phyloP scores from a whole-genome alignment of 2,797 vertebrate species.

The Molossus molossus region DNA sequence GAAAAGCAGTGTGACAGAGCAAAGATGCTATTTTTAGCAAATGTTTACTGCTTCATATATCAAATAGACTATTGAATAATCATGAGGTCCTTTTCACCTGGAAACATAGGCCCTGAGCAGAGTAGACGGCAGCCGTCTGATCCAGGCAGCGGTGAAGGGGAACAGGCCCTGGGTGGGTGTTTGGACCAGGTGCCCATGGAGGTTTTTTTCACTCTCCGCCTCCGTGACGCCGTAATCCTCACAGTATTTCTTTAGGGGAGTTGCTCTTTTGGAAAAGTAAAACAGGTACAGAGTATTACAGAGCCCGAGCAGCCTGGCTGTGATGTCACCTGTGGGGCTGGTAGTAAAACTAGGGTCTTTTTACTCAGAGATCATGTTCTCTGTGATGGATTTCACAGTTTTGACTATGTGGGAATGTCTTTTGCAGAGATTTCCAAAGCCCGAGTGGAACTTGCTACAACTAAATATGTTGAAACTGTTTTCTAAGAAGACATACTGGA shows the following conservation, averaged over 20 bases:
- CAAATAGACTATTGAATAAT: background rate
- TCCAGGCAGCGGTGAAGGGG: background rate
- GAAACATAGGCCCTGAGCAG: background rate
- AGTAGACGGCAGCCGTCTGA: background rate
- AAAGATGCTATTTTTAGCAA: background rate
- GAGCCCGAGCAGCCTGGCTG: background rate
- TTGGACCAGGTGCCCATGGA: too few relatives aligned
- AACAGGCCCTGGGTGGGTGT: fast-evolving
- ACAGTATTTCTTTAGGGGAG: background rate
- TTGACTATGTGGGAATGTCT: slow-evolving; percentile 46
- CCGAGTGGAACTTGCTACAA: slow-evolving; percentile 47
- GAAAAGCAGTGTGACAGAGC: background rate
- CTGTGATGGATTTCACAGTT: slow-evolving; percentile 76
- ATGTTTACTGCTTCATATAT: background rate
- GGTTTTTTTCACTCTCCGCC: background rate
- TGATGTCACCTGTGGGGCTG: slow-evolving; percentile 42
- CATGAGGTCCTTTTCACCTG: background rate
- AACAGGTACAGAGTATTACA: background rate
- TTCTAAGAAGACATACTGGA: slow-evolving; percentile 52
- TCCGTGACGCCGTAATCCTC: background rate
- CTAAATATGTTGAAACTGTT: background rate
- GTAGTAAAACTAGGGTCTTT: slow-evolving; percentile 63
- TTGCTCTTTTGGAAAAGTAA: background rate
- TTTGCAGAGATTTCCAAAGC: slow-evolving; percentile 76
- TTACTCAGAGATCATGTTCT: background rate